Percentiles rank a stretch among this genome's conserved stretches.
phyloP scores from a whole-genome alignment of 2,113 vertebrate genomes.

The Genyomyrus donnyi region DNA sequence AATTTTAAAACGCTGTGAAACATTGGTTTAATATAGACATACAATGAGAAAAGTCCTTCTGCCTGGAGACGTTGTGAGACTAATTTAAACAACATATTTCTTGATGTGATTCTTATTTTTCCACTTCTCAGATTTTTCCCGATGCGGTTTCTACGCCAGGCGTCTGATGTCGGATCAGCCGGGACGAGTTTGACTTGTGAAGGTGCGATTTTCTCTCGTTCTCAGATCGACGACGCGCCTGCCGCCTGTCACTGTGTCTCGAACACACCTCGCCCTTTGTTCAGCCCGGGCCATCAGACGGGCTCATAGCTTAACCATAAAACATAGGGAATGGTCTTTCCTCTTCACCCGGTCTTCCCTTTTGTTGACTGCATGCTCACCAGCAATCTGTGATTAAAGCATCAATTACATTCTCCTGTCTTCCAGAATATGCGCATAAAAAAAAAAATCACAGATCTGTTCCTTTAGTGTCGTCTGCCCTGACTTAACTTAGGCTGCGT shows the following conservation, averaged over 20 bases:
- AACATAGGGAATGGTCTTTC: neutral
- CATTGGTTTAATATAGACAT: constrained; percentile 45
- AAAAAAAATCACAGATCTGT: neutral
- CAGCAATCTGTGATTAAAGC: constrained; percentile 28
- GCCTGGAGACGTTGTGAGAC: neutral
- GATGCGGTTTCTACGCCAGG: neutral
- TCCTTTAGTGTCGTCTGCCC: neutral
- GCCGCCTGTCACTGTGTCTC: neutral
- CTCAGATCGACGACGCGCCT: neutral
- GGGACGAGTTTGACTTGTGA: neutral
- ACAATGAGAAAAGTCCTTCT: neutral
- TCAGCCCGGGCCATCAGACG: neutral
- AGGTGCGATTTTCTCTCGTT: neutral
- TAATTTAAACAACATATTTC: neutral
- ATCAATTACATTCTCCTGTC: neutral
- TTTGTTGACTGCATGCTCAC: neutral
- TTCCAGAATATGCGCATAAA: constrained; percentile 1
- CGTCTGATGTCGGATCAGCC: neutral
- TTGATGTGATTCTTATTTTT: neutral
- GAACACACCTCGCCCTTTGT: neutral
- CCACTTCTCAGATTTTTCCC: neutral
- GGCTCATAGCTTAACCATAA: neutral
- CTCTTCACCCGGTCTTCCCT: neutral
- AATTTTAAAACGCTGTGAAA: constrained; percentile 42
- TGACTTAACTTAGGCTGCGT: constrained; percentile 32